Evolutionary conservation across 2,888 invertebrate genomes (phyloP).

Genomic region (Papilio demoleus): DNA sequence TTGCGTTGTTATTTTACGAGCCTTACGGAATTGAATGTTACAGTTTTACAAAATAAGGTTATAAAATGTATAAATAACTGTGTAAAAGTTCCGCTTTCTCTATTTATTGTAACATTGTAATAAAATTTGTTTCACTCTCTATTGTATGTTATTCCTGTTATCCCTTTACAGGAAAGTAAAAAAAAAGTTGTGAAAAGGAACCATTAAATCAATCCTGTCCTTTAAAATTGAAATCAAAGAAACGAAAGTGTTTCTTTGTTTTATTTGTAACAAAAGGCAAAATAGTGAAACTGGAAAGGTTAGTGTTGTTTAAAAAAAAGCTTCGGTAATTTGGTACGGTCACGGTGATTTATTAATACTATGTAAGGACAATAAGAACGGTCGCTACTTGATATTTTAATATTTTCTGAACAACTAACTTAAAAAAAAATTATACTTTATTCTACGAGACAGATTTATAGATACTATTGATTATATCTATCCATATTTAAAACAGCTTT

Average conservation of each 20-base stretch:
- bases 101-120: background rate
- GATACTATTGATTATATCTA: slow-evolving; percentile 10
- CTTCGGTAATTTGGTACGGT: slow-evolving; percentile 26
- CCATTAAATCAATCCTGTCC: slow-evolving; percentile 35
- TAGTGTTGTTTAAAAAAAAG: slow-evolving; percentile 38
- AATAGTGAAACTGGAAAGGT: slow-evolving; percentile 43
- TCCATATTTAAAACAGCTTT: too few relatives aligned
- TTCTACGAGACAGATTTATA: background rate
- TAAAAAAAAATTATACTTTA: background rate
- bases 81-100: slow-evolving; percentile 30
- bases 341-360: slow-evolving; percentile 36
- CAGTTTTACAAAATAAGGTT: slow-evolving; percentile 16
- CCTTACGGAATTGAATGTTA: background rate
- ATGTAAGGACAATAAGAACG: slow-evolving; percentile 33
- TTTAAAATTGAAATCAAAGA: slow-evolving; percentile 58
- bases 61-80: background rate
- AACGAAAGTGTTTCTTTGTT: slow-evolving; percentile 58
- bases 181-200: background rate
- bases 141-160: slow-evolving; percentile 25
- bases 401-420: slow-evolving; percentile 26
- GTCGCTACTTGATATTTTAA: slow-evolving; percentile 35
- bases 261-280: slow-evolving; percentile 38
- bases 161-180: background rate
- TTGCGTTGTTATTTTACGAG: background rate
- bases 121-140: slow-evolving; percentile 15